Percentiles rank a stretch among this genome's conserved stretches.
phyloP scores from a whole-genome alignment of 2,113 vertebrate species.

The Oryzias curvinotus region DNA sequence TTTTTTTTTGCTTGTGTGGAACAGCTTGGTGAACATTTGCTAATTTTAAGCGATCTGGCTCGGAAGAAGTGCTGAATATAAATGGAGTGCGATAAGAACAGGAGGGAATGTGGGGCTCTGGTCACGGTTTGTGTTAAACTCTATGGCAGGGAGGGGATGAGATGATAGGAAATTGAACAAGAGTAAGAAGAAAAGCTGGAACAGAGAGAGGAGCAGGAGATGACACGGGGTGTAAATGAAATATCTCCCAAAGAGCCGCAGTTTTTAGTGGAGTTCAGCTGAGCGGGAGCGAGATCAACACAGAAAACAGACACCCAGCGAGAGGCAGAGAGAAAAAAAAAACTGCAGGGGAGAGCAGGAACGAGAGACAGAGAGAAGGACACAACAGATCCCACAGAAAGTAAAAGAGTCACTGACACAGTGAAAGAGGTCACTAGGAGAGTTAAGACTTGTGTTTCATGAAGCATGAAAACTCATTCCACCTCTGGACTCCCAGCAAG shows the following conservation, averaged over 20 bases:
- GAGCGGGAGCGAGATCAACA: constrained; percentile 27
- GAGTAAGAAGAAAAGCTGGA: constrained; percentile 16
- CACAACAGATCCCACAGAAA: constrained; percentile 33
- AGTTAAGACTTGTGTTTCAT: constrained; percentile 47
- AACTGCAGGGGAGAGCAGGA: constrained; percentile 5
- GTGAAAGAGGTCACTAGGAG: constrained; percentile 50
- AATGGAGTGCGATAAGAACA: no score
- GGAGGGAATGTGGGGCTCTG: no score
- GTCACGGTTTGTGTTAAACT: constrained; percentile 5
- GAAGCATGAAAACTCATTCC: constrained; percentile 68
- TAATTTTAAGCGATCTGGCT: no score
- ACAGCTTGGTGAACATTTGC: no score
- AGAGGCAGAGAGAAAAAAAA: constrained; percentile 12
- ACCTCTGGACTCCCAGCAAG: constrained; percentile 53
- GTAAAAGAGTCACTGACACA: constrained; percentile 29
- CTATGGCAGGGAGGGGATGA: background rate
- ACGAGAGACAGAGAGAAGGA: constrained; percentile 9
- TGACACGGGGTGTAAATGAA: constrained; percentile 47
- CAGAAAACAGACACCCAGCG: background rate
- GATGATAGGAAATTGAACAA: constrained; percentile 28
- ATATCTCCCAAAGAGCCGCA: constrained; percentile 42
- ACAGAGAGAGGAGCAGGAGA: constrained; percentile 16
- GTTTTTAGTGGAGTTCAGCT: constrained; percentile 25
- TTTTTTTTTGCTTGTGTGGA: no score
- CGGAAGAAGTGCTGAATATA: no score